Percentiles rank a stretch among this genome's conserved stretches.
Conservation (phyloP, 2,113 vertebrate species). For the Vidua macroura region DNA sequence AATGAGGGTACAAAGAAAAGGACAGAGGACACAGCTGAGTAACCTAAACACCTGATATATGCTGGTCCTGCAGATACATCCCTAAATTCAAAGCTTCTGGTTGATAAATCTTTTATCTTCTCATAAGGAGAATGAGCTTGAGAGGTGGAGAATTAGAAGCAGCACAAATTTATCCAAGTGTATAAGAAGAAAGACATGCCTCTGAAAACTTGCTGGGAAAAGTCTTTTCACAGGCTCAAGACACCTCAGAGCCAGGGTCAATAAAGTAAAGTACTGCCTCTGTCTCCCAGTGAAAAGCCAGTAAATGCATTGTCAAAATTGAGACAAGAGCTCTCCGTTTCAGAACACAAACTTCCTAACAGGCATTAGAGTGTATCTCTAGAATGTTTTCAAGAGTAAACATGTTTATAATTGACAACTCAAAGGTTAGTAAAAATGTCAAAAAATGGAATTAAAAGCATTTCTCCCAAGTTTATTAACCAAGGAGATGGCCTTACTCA, state of each 20-base stretch:
- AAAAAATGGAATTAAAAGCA: background rate
- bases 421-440: background rate
- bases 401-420: background rate
- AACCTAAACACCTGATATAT: background rate
- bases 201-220: background rate
- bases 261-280: background rate
- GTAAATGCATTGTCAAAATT: background rate
- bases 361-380: background rate
- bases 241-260: background rate
- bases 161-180: background rate
- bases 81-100: background rate
- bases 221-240: background rate
- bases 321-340: background rate
- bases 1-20: background rate
- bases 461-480: background rate
- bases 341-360: background rate
- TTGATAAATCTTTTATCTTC: background rate
- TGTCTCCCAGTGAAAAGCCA: background rate
- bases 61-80: fast-evolving
- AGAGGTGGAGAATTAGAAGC: background rate
- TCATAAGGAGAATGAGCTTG: background rate
- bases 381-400: background rate
- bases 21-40: background rate
- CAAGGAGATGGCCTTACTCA: background rate
- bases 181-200: background rate